Conservation (phyloP, 2,888 invertebrate species). For the Phortica okadai region DNA sequence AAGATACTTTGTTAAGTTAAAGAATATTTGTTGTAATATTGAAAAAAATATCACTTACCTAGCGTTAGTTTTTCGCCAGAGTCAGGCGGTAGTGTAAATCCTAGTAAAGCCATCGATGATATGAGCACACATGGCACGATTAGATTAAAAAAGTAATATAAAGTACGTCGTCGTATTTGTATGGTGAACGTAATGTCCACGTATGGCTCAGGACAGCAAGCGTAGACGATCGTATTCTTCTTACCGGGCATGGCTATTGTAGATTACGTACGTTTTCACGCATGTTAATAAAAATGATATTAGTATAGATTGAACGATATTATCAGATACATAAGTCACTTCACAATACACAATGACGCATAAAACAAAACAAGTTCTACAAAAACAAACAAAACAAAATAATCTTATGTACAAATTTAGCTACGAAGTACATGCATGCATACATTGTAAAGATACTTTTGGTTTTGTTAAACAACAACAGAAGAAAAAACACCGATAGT, state of each 20-base stretch:
- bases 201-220: constrained; percentile 95
- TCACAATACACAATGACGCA: background rate
- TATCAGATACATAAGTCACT: constrained; percentile 19
- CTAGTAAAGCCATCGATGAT: constrained; percentile 98
- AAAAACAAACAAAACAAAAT: background rate
- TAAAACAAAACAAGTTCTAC: background rate
- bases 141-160: constrained; percentile 99
- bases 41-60: constrained; percentile 66
- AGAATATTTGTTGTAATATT: too few species aligned
- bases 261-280: constrained; percentile 16
- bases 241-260: constrained; percentile 90
- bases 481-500: constrained; percentile 48
- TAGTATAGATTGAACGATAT: constrained; percentile 21
- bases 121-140: constrained; percentile 99
- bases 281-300: constrained; percentile 23
- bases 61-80: constrained; percentile 77
- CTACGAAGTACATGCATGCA: background rate
- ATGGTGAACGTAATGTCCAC: constrained; percentile 96
- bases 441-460: too few species aligned
- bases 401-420: background rate
- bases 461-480: too few species aligned
- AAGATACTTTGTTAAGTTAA: too few species aligned
- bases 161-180: constrained; percentile 94
- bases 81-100: constrained; percentile 98
- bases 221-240: constrained; percentile 92